These are phyloP conservation scores for Silurus asotus DNA, from an alignment of 2,113 vertebrate species.

Conservation along the genomic window DNA sequence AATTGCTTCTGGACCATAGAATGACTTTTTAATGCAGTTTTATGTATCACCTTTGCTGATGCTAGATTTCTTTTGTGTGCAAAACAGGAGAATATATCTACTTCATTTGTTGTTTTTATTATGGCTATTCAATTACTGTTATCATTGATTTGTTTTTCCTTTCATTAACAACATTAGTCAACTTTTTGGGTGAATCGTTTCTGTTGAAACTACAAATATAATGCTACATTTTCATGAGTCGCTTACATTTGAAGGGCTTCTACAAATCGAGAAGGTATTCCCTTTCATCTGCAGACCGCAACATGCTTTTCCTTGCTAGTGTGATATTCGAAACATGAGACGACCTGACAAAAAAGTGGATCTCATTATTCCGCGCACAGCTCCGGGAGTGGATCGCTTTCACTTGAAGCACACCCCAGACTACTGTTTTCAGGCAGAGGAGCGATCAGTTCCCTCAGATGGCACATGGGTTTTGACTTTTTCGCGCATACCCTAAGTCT, in stretches of 20 bases:
- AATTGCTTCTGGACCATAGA: neutral
- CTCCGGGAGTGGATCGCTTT: neutral
- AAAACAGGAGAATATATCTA: neutral
- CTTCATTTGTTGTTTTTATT: neutral
- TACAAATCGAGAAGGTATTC: neutral
- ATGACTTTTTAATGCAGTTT: neutral
- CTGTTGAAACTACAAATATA: neutral
- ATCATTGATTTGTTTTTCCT: neutral
- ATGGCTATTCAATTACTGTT: neutral
- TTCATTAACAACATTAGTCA: neutral
- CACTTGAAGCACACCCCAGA: neutral
- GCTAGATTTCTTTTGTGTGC: neutral
- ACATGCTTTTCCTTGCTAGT: neutral
- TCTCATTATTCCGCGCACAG: neutral
- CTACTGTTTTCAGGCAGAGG: neutral
- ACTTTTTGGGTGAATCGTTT: neutral
- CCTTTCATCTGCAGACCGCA: conserved; percentile 4
- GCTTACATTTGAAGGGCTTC: neutral
- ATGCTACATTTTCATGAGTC: neutral
- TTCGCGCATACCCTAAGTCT: too few relatives aligned
- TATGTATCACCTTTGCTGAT: neutral
- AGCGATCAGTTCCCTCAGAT: neutral
- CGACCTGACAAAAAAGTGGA: neutral
- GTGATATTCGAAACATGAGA: conserved; percentile 4
- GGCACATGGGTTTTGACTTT: neutral